Percentiles rank a stretch among this genome's conserved stretches.
These are phyloP conservation scores for Zeus faber DNA, from an alignment of 2,113 vertebrate genomes.

Conservation along the genomic window DNA sequence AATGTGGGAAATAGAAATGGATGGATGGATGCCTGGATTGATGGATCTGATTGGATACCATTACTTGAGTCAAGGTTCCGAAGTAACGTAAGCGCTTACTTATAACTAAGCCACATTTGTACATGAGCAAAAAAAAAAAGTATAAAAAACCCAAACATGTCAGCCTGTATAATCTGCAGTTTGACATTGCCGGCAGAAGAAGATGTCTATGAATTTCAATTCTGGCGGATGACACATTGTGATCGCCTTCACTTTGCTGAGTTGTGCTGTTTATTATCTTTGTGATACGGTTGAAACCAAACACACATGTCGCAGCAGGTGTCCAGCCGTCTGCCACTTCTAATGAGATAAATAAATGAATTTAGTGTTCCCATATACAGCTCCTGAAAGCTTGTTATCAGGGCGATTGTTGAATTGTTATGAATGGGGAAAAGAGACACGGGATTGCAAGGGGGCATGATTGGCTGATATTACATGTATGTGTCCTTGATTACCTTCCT, in stretches of 20 bases:
- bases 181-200: constrained; percentile 23
- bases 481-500: constrained; percentile 99
- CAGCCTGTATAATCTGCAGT: constrained; percentile 16
- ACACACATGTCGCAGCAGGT: constrained; percentile 83
- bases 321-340: constrained; percentile 75
- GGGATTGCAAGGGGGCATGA: constrained; percentile 87
- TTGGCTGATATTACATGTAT: constrained; percentile 99
- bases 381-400: constrained; percentile 94
- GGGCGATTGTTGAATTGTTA: constrained; percentile 95
- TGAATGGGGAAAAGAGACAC: constrained; percentile 86
- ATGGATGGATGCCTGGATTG: no score
- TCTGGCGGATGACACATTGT: constrained; percentile 65
- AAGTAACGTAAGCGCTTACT: no score
- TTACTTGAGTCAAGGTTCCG: no score
- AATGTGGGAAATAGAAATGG: no score
- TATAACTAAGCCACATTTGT: constrained; percentile 7
- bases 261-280: constrained; percentile 77
- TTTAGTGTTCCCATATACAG: constrained; percentile 90
- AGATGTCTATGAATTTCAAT: no score
- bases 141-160: no score
- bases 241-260: constrained; percentile 52
- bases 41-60: no score
- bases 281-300: constrained; percentile 74
- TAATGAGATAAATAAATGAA: constrained; percentile 98
- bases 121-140: no score